These are phyloP conservation scores for Colossoma macropomum DNA, from an alignment of 2,113 vertebrate genomes.

Conservation along the genomic window DNA sequence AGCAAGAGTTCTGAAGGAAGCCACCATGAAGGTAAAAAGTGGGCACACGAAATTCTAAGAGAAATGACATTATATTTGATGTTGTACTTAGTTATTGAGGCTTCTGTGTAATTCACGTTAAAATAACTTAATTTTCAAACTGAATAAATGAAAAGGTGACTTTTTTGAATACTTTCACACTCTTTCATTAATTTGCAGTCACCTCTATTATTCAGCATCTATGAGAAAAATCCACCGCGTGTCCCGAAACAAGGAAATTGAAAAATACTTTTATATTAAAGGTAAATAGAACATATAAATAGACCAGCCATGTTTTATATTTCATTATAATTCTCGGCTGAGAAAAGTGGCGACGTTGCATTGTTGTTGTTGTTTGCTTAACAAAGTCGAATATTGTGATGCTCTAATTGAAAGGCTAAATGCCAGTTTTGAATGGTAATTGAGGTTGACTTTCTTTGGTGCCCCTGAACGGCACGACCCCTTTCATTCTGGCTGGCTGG, in stretches of 20 bases:
- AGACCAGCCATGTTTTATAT: slow-evolving; percentile 23
- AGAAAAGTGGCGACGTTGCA: slow-evolving; percentile 20
- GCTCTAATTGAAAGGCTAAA: slow-evolving; percentile 52
- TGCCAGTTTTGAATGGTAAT: slow-evolving; percentile 50
- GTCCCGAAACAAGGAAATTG: slow-evolving; percentile 9
- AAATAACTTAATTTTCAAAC: no score
- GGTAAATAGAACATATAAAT: slow-evolving; percentile 23
- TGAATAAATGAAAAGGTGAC: no score
- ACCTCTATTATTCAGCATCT: slow-evolving; percentile 35
- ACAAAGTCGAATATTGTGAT: slow-evolving; percentile 22
- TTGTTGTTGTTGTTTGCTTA: slow-evolving; percentile 48
- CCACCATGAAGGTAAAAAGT: no score
- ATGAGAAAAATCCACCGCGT: not conserved
- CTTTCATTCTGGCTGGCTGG: slow-evolving; percentile 37
- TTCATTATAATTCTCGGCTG: slow-evolving; percentile 15
- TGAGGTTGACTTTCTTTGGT: slow-evolving; percentile 50
- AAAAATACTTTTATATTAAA: slow-evolving; percentile 31
- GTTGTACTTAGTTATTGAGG: no score
- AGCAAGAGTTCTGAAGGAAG: no score
- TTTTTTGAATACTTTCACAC: slow-evolving; percentile 24
- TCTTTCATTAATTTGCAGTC: slow-evolving; percentile 34
- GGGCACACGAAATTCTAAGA: no score
- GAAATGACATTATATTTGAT: no score
- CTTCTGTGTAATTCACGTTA: no score
- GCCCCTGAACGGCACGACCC: slow-evolving; percentile 22